Conservation (phyloP, 2,113 vertebrate species). For the Proteles cristata region DNA sequence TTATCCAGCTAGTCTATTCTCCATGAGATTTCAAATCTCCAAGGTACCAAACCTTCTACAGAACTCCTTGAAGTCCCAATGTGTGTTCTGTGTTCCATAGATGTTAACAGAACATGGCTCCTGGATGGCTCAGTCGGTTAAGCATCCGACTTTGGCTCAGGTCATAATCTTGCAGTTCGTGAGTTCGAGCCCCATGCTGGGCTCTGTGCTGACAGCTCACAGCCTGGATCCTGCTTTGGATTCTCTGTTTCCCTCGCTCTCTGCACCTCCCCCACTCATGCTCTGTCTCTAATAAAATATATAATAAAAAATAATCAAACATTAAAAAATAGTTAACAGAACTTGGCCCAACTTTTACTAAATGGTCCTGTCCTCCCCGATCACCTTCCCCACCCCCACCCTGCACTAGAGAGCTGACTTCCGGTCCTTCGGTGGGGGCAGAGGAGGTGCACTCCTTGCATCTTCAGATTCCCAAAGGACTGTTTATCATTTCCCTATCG, state of each 20-base stretch:
- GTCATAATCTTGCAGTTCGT: too few species aligned
- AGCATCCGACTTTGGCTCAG: too few species aligned
- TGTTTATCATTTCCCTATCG: background rate
- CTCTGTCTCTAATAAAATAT: too few species aligned
- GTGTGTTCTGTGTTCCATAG: background rate
- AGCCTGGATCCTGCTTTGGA: too few species aligned
- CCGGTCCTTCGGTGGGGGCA: background rate
- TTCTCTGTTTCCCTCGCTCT: too few species aligned
- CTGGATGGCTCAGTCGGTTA: too few species aligned
- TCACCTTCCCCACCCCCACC: background rate
- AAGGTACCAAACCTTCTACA: background rate
- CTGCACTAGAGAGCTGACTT: background rate
- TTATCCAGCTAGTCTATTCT: background rate
- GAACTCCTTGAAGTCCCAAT: background rate
- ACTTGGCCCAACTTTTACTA: background rate
- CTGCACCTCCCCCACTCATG: too few species aligned
- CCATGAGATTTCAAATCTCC: background rate
- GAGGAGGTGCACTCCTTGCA: background rate
- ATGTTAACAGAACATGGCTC: background rate
- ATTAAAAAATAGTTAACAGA: too few species aligned
- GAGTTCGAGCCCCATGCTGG: too few species aligned
- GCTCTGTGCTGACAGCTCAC: too few species aligned
- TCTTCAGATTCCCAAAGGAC: background rate
- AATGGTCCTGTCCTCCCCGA: background rate
- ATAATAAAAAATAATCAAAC: too few species aligned